Base-by-base conservation (phyloP, 1,140 invertebrate species). In the Neodiprion lecontei region DNA sequence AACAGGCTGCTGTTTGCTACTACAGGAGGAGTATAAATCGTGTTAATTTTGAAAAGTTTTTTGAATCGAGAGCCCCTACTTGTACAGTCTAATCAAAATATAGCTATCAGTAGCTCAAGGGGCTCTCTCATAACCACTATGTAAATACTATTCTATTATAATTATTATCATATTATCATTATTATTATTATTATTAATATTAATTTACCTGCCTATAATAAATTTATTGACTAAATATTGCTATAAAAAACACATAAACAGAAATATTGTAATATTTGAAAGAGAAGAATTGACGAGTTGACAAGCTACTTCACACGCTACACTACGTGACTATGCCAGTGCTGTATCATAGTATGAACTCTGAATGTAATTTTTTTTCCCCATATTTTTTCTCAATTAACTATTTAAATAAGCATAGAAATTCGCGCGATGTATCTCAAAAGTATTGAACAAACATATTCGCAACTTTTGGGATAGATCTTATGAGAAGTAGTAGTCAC, bases 161-260 rank as follows among this genome's bases (percentile, higher is more conserved):
- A 65, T 83, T 84, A 86, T 73, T 72, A 81, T 83, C 79, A 84
- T 84, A 69, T 69, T 69, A 69, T 23, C n/a, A 84, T 83, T 80
- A 83, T 84, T 86, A 86, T 85, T 61, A 83, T 82, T 80, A 83
- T 84, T 77, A 86, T 86, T 83, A 86, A 85, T 86, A 86, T 85
- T 86, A 83, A 84, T 83, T 85, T 86, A 85, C 82, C 82, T 85
- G 84, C 83, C 83, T 85, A 80, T 83, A 83, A 86, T 86, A 82
- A 86, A 85, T 85, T 85, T 86, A 80, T 79, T 80, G 48, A 80
- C 77, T 77, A 80, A 40, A 78, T 79, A 78, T 76, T 79, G 80
- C 78, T 78, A 79, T 79, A 78, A 80, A 72, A 74, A 77, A 78
- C 74, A 78, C 68, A 72, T 74, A 73, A 66, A 76, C 82, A 82